Percentiles rank a stretch among this genome's conserved stretches.
phyloP scores from a whole-genome alignment of 92 coral and sea anemone species.

The Montipora capitata region DNA sequence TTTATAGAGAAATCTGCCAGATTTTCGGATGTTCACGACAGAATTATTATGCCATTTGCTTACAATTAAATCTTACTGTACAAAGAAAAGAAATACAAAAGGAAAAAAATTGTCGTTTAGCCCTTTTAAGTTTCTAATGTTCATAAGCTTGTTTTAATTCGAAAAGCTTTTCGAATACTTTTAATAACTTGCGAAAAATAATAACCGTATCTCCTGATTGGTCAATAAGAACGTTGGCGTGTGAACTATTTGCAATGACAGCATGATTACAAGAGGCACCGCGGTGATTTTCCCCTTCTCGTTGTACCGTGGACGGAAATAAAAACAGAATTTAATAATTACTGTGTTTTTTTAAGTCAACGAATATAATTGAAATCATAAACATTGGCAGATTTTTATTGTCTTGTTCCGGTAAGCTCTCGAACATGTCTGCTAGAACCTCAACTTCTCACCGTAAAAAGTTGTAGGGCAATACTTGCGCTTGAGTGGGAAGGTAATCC shows the following conservation, averaged over 20 bases:
- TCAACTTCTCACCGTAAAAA: background rate
- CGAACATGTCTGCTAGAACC: background rate
- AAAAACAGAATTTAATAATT: background rate
- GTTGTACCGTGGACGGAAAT: conserved; percentile 21
- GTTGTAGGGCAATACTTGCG: background rate
- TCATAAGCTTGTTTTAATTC: conserved; percentile 32
- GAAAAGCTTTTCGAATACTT: conserved; percentile 16
- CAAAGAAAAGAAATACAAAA: conserved; percentile 20
- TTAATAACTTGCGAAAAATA: conserved; percentile 29
- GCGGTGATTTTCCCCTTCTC: background rate
- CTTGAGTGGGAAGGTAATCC: background rate
- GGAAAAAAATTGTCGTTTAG: background rate
- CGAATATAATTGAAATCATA: conserved; percentile 1
- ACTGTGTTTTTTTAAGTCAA: background rate
- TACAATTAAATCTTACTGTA: conserved; percentile 31
- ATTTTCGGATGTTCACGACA: conserved; percentile 4
- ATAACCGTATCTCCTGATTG: conserved; percentile 7
- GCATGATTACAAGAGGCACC: conserved; percentile 8
- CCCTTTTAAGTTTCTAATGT: conserved; percentile 9
- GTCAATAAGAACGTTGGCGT: background rate
- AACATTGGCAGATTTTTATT: conserved; percentile 6
- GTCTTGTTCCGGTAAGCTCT: conserved; percentile 34
- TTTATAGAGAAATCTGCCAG: conserved; percentile 15
- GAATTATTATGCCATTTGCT: conserved; percentile 21
- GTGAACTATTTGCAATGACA: conserved; percentile 4